Conservation (phyloP, 64 coral and sea anemone genomes). For the Acropora tenuis region DNA sequence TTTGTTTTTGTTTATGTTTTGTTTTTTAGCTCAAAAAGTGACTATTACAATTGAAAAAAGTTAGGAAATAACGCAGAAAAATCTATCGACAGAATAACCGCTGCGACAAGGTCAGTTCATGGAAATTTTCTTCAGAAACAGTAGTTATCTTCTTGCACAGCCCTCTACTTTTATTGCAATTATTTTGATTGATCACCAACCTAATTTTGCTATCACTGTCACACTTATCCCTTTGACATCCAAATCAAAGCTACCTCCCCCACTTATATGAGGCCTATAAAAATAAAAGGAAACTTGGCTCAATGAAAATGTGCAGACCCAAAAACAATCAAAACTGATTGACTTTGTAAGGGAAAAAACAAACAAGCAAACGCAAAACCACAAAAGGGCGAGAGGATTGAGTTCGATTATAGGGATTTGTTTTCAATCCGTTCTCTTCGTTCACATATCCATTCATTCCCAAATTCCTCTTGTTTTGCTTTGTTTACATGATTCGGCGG, state of each 20-base stretch:
- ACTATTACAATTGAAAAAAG: too few relatives aligned
- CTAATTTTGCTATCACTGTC: slow-evolving; percentile 55
- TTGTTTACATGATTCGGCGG: too few relatives aligned
- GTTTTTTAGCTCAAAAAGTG: too few relatives aligned
- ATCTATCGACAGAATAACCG: too few relatives aligned
- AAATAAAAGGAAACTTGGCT: background rate
- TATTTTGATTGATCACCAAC: slow-evolving; percentile 43
- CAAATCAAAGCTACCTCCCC: slow-evolving; percentile 78
- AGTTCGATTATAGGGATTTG: background rate
- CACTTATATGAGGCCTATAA: slow-evolving; percentile 86
- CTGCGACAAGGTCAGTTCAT: too few relatives aligned
- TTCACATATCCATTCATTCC: background rate
- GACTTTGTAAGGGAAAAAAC: background rate
- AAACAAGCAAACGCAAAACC: background rate
- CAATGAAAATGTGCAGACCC: background rate
- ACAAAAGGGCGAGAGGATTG: background rate
- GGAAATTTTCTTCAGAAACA: too few relatives aligned
- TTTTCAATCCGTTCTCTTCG: background rate
- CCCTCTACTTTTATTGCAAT: background rate
- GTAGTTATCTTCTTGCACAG: too few relatives aligned
- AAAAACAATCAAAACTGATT: background rate
- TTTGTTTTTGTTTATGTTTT: too few relatives aligned
- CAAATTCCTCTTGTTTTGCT: background rate
- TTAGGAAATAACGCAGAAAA: too few relatives aligned
- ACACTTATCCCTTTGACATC: slow-evolving; percentile 56